A percentile compares a stretch with the other conserved stretches of the same genome.
phyloP scores from a whole-genome alignment of 2,113 vertebrate species.

The Caranx melampygus region DNA sequence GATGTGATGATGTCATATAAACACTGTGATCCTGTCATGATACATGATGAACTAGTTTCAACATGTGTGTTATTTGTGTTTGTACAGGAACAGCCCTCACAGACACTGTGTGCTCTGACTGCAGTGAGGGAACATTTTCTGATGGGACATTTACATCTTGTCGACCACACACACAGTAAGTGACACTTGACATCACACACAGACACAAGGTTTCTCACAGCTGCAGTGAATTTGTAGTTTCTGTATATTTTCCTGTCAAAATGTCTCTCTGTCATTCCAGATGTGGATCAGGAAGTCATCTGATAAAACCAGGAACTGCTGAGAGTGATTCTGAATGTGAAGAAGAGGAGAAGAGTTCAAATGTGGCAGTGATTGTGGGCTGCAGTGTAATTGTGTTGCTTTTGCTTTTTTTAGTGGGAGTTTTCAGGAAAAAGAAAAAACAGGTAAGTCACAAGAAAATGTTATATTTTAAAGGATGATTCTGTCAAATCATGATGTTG shows the following conservation, averaged over 20 bases:
- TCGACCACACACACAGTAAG: constrained; percentile 52
- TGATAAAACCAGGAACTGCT: constrained; percentile 22
- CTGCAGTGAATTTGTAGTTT: not conserved
- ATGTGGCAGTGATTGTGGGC: no score
- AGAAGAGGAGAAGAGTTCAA: not conserved
- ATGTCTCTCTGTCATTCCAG: constrained; percentile 19
- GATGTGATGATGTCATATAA: not conserved
- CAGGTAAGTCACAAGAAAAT: no score
- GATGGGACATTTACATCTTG: constrained; percentile 44
- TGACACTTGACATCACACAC: not conserved
- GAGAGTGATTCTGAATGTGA: constrained; percentile 42
- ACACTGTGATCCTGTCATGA: not conserved
- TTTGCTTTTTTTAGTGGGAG: no score
- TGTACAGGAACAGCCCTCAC: constrained; percentile 23
- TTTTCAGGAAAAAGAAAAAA: no score
- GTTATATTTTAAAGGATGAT: not conserved
- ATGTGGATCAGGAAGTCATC: constrained; percentile 5
- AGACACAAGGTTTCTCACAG: not conserved
- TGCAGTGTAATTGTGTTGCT: no score
- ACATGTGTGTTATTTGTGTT: not conserved
- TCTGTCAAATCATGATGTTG: not conserved
- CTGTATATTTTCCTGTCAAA: not conserved
- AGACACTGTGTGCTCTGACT: constrained; percentile 48
- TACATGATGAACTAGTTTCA: not conserved
- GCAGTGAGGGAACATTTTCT: constrained; percentile 43